Percentiles rank a stretch among this genome's conserved stretches.
These are phyloP conservation scores for Hecatera dysodea DNA, from an alignment of 2,888 invertebrate genomes.

Conservation along the genomic window DNA sequence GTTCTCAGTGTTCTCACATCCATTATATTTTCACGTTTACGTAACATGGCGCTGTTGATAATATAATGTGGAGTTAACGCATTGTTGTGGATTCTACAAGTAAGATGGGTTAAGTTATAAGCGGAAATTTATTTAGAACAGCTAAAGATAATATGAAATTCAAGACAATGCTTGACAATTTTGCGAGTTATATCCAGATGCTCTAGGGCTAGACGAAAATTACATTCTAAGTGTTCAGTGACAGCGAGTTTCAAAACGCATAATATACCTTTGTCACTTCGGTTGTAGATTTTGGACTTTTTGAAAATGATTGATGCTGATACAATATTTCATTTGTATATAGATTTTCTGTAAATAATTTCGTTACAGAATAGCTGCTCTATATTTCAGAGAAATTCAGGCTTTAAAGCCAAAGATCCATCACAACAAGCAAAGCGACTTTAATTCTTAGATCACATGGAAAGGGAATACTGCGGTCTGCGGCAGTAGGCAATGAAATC, in stretches of 20 bases:
- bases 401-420: no score
- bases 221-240: background rate
- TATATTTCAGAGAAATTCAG: no score
- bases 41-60: slow-evolving; percentile 46
- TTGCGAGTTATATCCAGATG: no score
- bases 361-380: no score
- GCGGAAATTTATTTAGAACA: no score
- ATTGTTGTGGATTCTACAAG: slow-evolving; percentile 49
- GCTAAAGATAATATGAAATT: no score
- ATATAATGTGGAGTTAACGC: slow-evolving; percentile 36
- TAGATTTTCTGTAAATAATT: background rate
- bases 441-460: background rate
- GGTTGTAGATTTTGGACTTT: no score
- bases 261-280: no score
- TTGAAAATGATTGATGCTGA: no score
- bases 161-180: background rate
- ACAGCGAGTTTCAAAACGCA: no score
- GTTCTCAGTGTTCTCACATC: slow-evolving; percentile 55
- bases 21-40: slow-evolving; percentile 51
- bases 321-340: no score
- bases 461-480: background rate
- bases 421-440: background rate
- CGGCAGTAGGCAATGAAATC: background rate
- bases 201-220: no score
- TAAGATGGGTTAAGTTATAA: slow-evolving; percentile 15